Evolutionary conservation across 2,888 invertebrate species (phyloP).

Genomic region (Scaptomyza reducta): DNA sequence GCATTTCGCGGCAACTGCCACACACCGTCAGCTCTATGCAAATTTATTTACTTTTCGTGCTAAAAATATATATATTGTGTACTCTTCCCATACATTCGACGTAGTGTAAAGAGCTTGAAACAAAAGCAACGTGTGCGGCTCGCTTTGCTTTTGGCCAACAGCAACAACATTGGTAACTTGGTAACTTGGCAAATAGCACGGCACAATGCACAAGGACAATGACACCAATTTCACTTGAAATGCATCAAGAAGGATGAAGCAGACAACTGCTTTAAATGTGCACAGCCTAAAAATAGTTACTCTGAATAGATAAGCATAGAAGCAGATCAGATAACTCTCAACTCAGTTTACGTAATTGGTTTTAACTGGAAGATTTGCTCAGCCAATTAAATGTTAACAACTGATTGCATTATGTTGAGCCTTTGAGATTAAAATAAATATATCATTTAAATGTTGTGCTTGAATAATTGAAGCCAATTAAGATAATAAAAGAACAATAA

Average conservation of each 20-base stretch:
- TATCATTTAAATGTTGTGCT: background rate
- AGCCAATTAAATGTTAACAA: constrained; percentile 26
- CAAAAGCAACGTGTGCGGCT: constrained; percentile 60
- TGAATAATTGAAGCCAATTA: background rate
- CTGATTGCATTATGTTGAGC: background rate
- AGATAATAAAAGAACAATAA: background rate
- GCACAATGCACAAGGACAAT: constrained; percentile 69
- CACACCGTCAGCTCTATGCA: constrained; percentile 61
- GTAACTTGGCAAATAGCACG: constrained; percentile 62
- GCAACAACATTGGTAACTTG: constrained; percentile 25
- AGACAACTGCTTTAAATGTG: constrained; percentile 34
- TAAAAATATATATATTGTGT: constrained; percentile 56
- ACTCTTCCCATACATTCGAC: background rate
- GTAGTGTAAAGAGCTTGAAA: constrained; percentile 32
- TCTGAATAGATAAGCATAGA: constrained; percentile 37
- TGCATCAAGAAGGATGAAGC: constrained; percentile 30
- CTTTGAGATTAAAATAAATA: background rate
- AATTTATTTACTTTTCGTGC: constrained; percentile 70
- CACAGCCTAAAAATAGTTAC: constrained; percentile 34
- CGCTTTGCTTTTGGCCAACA: constrained; percentile 25
- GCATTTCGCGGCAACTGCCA: constrained; percentile 16
- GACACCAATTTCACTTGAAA: constrained; percentile 55
- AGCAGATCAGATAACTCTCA: constrained; percentile 39
- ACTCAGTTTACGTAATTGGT: constrained; percentile 37
- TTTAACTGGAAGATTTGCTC: constrained; percentile 1